A percentile compares a stretch with the other conserved stretches of the same genome.
Conservation (phyloP, 2,113 vertebrate species). For the Piprites chloris region DNA sequence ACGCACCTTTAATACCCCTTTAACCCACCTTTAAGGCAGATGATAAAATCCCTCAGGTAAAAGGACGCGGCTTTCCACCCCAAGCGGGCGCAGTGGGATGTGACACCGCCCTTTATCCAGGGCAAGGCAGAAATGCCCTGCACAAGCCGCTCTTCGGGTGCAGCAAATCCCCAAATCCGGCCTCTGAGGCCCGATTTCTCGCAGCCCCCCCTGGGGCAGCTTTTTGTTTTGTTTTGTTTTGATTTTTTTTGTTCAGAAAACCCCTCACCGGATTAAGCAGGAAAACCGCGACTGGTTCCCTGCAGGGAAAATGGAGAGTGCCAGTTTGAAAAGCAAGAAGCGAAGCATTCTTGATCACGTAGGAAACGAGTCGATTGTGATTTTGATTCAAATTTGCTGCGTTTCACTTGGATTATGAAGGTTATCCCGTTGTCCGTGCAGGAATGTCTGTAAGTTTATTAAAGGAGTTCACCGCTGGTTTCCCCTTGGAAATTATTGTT, state of each 20-base stretch:
- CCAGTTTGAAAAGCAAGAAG: not conserved
- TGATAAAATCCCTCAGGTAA: not conserved
- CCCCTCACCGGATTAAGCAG: not conserved
- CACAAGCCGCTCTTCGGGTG: too few relatives aligned
- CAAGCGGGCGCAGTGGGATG: fast-evolving
- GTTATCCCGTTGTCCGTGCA: not conserved
- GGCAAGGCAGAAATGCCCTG: fast-evolving
- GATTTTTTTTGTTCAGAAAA: too few relatives aligned
- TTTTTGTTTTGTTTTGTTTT: too few relatives aligned
- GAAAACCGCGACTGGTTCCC: not conserved
- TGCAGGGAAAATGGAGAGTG: not conserved
- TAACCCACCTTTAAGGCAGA: not conserved
- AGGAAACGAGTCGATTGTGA: not conserved
- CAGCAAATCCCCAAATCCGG: not conserved
- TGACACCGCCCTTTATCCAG: fast-evolving
- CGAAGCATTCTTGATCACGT: not conserved
- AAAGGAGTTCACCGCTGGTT: not conserved
- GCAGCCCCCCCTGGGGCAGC: not conserved
- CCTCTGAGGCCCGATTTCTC: not conserved
- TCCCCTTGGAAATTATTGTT: not conserved
- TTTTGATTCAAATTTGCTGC: not conserved
- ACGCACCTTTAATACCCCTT: not conserved
- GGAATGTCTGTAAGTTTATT: not conserved
- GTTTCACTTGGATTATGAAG: not conserved
- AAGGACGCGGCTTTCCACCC: not conserved